Evolutionary conservation across 2,113 vertebrate species (phyloP).

Genomic region (Columba janthina): DNA sequence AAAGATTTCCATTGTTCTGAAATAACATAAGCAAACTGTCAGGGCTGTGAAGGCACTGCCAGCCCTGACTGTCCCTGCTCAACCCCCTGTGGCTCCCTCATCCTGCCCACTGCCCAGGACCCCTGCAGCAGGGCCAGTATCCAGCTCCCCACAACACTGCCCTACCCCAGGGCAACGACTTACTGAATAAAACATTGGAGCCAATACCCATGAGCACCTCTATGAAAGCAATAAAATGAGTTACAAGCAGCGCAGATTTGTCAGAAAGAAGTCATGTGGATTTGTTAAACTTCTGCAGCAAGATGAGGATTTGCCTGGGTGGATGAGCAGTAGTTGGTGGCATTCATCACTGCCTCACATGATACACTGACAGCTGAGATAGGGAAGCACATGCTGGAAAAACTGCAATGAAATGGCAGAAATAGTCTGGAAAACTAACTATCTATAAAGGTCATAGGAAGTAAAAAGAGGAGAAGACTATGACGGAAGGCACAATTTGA

Average conservation of each 20-base stretch:
- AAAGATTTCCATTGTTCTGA: not conserved
- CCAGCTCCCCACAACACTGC: not conserved
- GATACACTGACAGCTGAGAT: not conserved
- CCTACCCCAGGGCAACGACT: no score
- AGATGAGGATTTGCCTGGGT: accelerated
- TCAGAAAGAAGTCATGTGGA: not conserved
- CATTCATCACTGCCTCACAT: not conserved
- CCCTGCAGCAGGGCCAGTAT: not conserved
- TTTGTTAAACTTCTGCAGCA: not conserved
- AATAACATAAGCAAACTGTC: not conserved
- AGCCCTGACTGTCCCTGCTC: not conserved
- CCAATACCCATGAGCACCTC: not conserved
- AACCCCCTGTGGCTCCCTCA: not conserved
- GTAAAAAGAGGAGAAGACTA: not conserved
- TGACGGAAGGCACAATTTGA: not conserved
- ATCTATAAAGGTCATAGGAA: not conserved
- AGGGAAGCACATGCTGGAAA: not conserved
- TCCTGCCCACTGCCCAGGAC: not conserved
- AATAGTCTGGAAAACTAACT: not conserved
- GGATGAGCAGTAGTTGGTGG: not conserved
- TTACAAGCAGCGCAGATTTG: accelerated
- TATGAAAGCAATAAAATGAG: not conserved
- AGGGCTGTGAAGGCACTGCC: not conserved
- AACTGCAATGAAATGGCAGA: not conserved
- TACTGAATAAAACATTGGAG: not conserved